Conservation (phyloP, 2,113 vertebrate species). For the Hassar affinis region DNA sequence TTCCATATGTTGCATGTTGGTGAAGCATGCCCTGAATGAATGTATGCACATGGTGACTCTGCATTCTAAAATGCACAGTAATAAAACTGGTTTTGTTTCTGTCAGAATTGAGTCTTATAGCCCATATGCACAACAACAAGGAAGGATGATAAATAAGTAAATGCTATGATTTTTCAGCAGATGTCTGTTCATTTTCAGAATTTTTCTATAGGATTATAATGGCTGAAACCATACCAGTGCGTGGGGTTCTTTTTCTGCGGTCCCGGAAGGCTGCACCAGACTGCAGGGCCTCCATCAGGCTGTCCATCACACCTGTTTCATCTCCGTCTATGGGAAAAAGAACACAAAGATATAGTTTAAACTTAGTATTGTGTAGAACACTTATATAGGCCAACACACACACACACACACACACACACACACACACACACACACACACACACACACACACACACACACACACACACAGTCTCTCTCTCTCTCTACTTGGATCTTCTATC, state of each 20-base stretch:
- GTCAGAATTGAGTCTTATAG: no score
- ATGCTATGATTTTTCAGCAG: conserved; percentile 24
- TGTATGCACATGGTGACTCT: no score
- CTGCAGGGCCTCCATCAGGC: conserved; percentile 92
- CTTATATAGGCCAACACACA: neutral
- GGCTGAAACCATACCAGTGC: conserved; percentile 67
- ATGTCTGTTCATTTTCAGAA: neutral
- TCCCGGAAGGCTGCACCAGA: conserved; percentile 97
- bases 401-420: neutral
- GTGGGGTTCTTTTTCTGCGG: conserved; percentile 90
- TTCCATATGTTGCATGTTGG: no score
- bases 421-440: neutral
- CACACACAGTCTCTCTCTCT: neutral
- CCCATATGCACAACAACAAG: no score
- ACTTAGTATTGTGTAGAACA: neutral
- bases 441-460: neutral
- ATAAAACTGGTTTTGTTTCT: no score
- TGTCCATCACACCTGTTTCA: conserved; percentile 98
- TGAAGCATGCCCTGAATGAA: no score
- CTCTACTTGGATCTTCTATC: neutral
- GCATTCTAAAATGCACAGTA: no score
- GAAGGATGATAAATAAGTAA: conserved; percentile 15
- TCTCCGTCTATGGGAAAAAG: conserved; percentile 83
- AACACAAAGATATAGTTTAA: conserved; percentile 41
- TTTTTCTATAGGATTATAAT: neutral